phyloP scores from a whole-genome alignment of 2,888 invertebrate genomes.

The Willowsia nigromaculata region DNA sequence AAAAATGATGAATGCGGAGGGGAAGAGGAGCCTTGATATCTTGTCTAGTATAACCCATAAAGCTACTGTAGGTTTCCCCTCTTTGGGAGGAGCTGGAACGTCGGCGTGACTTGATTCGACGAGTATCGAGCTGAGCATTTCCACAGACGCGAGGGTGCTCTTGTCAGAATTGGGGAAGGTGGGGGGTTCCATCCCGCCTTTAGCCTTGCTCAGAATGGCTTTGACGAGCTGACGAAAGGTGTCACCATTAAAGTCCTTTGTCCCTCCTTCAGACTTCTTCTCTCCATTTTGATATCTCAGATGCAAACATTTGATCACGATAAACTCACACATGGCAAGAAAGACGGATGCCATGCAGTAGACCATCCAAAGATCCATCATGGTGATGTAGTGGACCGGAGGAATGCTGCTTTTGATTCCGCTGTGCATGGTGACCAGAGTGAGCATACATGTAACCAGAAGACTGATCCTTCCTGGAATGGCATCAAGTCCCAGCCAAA shows the following conservation, averaged over 20 bases:
- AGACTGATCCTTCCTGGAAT: constrained; percentile 90
- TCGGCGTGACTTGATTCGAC: not conserved
- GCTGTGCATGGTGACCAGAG: constrained; percentile 92
- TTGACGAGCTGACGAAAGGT: not conserved
- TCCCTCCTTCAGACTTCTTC: constrained; percentile 79
- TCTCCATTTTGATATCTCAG: constrained; percentile 83
- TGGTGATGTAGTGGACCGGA: constrained; percentile 91
- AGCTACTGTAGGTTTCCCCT: not conserved
- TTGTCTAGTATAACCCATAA: constrained; percentile 8
- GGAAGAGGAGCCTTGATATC: not conserved
- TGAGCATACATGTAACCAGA: constrained; percentile 90
- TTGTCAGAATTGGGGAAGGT: no score
- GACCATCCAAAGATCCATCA: constrained; percentile 86
- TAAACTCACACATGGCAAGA: constrained; percentile 90
- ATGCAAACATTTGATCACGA: constrained; percentile 90
- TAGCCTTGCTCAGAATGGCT: no score
- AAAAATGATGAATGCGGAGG: not conserved
- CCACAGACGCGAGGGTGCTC: no score
- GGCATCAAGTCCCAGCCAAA: constrained; percentile 91
- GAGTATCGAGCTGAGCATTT: no score
- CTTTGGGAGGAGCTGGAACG: not conserved
- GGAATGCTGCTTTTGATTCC: constrained; percentile 91
- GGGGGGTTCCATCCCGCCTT: no score
- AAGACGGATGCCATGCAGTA: constrained; percentile 93
- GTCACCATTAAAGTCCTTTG: not conserved